Percentiles rank a stretch among this genome's conserved stretches.
Conservation (phyloP, 2,113 vertebrate species). For the Prolemur simus region DNA sequence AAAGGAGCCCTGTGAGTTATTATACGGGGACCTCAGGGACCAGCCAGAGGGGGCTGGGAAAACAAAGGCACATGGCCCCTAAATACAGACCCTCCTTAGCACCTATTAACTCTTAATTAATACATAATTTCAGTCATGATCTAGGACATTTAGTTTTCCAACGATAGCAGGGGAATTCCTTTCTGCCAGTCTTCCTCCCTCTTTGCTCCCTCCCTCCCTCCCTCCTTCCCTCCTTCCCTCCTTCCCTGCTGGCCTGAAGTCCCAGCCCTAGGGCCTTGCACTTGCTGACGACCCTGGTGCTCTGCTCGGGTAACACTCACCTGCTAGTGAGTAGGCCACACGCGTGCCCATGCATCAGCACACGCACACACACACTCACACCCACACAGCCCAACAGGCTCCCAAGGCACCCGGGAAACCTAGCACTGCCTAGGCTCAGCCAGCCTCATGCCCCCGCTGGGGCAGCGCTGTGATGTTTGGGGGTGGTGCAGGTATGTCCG, state of each 20-base stretch:
- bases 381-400: background rate
- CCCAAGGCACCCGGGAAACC: fast-evolving
- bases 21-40: background rate
- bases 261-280: background rate
- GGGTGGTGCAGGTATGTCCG: too few relatives aligned
- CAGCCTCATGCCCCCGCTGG: background rate
- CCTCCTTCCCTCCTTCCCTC: too few relatives aligned
- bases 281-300: background rate
- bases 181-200: too few relatives aligned
- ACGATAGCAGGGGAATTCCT: background rate
- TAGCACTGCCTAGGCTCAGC: background rate
- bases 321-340: background rate
- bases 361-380: background rate
- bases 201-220: background rate
- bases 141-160: background rate
- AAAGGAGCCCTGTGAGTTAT: background rate
- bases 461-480: background rate
- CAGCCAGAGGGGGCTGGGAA: background rate
- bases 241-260: background rate
- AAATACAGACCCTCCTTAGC: background rate
- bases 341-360: fast-evolving
- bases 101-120: background rate
- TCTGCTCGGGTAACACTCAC: background rate
- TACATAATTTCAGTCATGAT: background rate
- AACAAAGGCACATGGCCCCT: background rate